Evolutionary conservation across 2,797 vertebrate genomes (phyloP).

Genomic region (Melopsittacus undulatus): DNA sequence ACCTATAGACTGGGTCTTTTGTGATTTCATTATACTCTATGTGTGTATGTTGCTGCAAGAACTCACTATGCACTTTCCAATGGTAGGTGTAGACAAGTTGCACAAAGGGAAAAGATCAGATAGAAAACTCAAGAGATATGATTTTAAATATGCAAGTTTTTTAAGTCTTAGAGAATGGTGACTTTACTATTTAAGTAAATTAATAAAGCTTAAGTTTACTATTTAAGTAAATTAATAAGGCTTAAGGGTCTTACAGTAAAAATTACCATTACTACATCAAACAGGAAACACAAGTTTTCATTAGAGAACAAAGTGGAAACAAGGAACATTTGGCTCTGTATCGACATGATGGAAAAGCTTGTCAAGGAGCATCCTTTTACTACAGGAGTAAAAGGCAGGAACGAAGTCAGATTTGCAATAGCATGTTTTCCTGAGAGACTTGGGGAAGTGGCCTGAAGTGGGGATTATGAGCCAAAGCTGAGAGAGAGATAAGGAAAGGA

Average conservation of each 20-base stretch:
- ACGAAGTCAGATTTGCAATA: conserved; percentile 35
- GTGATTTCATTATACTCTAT: not conserved
- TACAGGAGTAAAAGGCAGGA: not conserved
- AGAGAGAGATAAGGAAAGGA: conserved; percentile 51
- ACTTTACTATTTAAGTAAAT: not conserved
- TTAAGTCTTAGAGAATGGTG: not conserved
- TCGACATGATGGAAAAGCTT: not conserved
- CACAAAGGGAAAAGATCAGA: not conserved
- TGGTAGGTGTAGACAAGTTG: not conserved
- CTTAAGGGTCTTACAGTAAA: not conserved
- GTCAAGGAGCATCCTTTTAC: conserved; percentile 5
- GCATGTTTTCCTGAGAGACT: conserved; percentile 49
- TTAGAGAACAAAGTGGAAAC: not conserved
- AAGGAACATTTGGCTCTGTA: not conserved
- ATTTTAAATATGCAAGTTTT: not conserved
- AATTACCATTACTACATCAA: not conserved
- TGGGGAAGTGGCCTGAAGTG: conserved; percentile 62
- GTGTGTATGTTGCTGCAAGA: not conserved
- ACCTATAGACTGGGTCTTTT: not conserved
- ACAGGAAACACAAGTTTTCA: not conserved
- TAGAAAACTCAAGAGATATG: not conserved
- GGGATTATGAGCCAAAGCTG: conserved; percentile 67
- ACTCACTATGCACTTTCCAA: not conserved
- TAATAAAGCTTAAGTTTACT: not conserved
- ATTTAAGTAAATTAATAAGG: not conserved